phyloP scores from a whole-genome alignment of 2,888 invertebrate species.

The Diarsia dahlii region DNA sequence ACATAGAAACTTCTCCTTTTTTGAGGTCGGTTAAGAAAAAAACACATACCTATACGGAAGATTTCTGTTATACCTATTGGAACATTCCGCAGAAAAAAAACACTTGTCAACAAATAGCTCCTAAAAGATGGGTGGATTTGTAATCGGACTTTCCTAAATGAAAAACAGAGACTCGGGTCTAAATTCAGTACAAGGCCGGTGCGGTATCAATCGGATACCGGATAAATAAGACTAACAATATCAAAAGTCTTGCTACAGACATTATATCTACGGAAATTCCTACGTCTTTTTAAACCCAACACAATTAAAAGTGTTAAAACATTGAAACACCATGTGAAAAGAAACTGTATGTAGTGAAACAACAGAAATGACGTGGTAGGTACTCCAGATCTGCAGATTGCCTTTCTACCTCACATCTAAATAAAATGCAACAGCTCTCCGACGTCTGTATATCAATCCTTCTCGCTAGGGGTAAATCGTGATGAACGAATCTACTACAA shows the following conservation, averaged over 20 bases:
- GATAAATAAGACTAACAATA: conserved; percentile 25
- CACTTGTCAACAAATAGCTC: neutral
- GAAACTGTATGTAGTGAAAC: conserved; percentile 8
- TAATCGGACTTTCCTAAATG: conserved; percentile 21
- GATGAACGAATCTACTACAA: conserved; percentile 28
- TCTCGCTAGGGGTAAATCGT: conserved; percentile 4
- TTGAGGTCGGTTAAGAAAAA: too few species aligned
- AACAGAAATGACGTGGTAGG: conserved; percentile 11
- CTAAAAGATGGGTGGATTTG: conserved; percentile 8
- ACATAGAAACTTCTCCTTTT: too few species aligned
- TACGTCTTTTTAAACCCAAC: neutral
- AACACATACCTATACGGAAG: neutral
- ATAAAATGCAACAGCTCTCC: conserved; percentile 22
- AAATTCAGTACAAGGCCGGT: conserved; percentile 52
- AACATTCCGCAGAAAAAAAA: neutral
- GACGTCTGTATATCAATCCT: conserved; percentile 1
- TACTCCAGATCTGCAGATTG: conserved; percentile 27
- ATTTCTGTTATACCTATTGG: neutral
- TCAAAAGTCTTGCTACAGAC: conserved; percentile 7
- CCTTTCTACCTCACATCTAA: conserved; percentile 1
- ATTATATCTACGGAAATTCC: neutral
- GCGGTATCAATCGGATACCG: conserved; percentile 27
- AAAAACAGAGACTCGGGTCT: conserved; percentile 33
- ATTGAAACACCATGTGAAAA: conserved; percentile 9
- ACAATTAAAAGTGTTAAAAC: conserved; percentile 7